Conservation (phyloP, 2,113 vertebrate genomes). For the Hippocampus mohnikei region DNA sequence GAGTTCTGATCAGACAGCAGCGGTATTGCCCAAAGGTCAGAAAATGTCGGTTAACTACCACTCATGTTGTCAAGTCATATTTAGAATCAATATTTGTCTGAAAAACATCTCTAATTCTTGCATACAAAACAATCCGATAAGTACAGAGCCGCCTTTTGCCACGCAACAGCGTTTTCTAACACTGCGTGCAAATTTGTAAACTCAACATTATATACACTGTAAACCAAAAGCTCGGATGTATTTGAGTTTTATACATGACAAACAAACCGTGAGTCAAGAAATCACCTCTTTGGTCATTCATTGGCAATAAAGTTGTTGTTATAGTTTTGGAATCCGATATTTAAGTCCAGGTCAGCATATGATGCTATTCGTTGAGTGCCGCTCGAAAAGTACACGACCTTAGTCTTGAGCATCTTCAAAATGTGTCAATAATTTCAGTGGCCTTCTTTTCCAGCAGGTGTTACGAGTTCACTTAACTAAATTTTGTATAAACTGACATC, state of each 20-base stretch:
- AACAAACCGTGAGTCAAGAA: too few species aligned
- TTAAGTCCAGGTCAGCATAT: neutral
- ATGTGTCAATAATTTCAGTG: neutral
- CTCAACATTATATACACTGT: neutral
- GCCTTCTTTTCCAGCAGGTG: slow-evolving; percentile 11
- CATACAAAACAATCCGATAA: neutral
- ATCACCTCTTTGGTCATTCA: neutral
- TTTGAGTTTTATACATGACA: too few species aligned
- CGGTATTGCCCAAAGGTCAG: too few species aligned
- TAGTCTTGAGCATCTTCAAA: neutral
- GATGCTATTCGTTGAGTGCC: neutral
- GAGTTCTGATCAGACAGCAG: too few species aligned
- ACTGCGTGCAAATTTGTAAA: neutral
- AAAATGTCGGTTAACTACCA: too few species aligned
- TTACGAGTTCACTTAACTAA: slow-evolving; percentile 18
- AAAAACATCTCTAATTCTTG: neutral
- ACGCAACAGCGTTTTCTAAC: too few species aligned
- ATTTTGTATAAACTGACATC: slow-evolving; percentile 26
- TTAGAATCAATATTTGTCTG: neutral
- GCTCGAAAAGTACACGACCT: neutral
- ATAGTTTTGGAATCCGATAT: neutral
- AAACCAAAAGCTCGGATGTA: too few species aligned
- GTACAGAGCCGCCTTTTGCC: too few species aligned
- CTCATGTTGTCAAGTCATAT: neutral
- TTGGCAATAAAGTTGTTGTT: neutral